Evolutionary conservation across 1,140 invertebrate genomes (phyloP).

Genomic region (Agrypnia vestita): DNA sequence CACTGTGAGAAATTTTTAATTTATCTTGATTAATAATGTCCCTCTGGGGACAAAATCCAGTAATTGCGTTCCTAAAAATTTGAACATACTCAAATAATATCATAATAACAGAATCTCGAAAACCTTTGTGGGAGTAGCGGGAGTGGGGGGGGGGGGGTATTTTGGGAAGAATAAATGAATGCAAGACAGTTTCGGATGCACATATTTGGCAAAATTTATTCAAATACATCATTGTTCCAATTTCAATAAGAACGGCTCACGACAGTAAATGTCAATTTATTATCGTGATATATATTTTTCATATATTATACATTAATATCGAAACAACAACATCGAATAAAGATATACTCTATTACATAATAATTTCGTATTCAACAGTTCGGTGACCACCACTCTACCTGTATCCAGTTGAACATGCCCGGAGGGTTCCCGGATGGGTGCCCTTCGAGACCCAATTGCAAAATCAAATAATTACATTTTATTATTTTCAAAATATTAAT

Average conservation of each 20-base stretch:
- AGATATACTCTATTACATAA: constrained; percentile 52
- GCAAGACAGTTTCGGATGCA: constrained; percentile 49
- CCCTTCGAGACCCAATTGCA: too few species aligned
- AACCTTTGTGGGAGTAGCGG: neutral
- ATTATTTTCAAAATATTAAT: too few species aligned
- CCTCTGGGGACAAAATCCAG: too few species aligned
- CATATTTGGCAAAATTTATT: constrained; percentile 55
- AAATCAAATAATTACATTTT: too few species aligned
- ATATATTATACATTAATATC: constrained; percentile 56
- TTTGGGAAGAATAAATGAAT: constrained; percentile 41
- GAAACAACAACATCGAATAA: constrained; percentile 61
- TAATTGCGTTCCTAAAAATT: too few species aligned
- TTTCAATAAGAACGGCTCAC: constrained; percentile 53
- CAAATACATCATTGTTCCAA: constrained; percentile 54
- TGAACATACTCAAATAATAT: too few species aligned
- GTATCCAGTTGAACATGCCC: constrained; percentile 15
- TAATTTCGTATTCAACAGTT: constrained; percentile 46
- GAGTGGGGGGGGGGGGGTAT: neutral
- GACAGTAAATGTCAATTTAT: constrained; percentile 47
- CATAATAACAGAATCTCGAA: neutral
- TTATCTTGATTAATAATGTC: too few species aligned
- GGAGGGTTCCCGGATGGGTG: neutral
- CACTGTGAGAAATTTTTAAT: too few species aligned
- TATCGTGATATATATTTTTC: constrained; percentile 44
- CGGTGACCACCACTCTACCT: neutral